These are phyloP conservation scores for Spatulosminthurus flaviceps DNA, from an alignment of 2,888 invertebrate species.

Conservation along the genomic window DNA sequence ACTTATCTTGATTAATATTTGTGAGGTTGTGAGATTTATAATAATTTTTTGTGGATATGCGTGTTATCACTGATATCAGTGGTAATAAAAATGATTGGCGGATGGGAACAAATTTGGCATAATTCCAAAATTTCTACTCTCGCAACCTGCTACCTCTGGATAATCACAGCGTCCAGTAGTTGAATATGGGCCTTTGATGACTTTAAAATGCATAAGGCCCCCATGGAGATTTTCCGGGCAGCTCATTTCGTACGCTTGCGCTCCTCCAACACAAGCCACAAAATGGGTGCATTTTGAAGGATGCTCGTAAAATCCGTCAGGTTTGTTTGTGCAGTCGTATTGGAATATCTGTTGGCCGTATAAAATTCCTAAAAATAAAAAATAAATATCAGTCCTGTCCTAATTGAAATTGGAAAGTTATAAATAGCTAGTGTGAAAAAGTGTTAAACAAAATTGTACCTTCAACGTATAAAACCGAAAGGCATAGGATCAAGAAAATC, in stretches of 20 bases:
- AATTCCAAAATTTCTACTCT: no score
- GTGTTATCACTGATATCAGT: no score
- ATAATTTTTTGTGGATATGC: no score
- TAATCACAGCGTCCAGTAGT: not conserved
- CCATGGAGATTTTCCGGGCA: not conserved
- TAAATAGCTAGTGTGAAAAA: no score
- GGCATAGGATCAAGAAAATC: no score
- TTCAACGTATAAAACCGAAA: no score
- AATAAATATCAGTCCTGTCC: not conserved
- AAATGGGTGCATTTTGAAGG: not conserved
- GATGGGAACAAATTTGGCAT: no score
- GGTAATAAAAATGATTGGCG: no score
- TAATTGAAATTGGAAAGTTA: no score
- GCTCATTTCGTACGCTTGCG: not conserved
- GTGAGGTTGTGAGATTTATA: no score
- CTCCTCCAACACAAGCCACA: slow-evolving; percentile 1
- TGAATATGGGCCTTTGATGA: not conserved
- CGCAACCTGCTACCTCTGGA: not conserved
- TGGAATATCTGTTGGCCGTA: not conserved
- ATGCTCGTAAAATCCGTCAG: not conserved
- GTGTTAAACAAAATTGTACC: no score
- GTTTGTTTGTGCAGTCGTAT: not conserved
- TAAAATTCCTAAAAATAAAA: not conserved
- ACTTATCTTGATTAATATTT: no score
- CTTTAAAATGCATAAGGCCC: not conserved